Base-by-base conservation (phyloP, 2,797 vertebrate genomes). In the Sebastolobus alascanus region DNA sequence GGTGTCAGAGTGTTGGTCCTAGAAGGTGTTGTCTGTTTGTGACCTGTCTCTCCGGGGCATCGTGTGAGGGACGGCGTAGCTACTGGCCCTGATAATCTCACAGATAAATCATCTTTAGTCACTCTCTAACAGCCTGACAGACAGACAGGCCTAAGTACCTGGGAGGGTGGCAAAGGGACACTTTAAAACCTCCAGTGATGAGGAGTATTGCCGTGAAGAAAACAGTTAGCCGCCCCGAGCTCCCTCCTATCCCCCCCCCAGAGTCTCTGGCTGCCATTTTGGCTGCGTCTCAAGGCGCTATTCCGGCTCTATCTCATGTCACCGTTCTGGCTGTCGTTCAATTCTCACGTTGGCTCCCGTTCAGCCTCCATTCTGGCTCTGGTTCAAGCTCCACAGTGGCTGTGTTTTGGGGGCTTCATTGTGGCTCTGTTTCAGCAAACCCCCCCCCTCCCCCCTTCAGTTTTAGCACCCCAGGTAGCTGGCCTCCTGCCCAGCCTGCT, bases 391-490 rank as follows among this genome's bases (percentile, higher is more conserved):
- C 89, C 80, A 86, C 87, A 71, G 85, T 90, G 84, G 80, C 84
- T 90, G 84, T 89, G 90, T 93, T 94, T 93, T 46, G 75, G 91
- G 92, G 86, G 90, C 67, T 92, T 92, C 90, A 87, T 91, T 90
- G 93, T 95, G 94, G 94, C 92, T 93, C 84, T 74, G 88, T 91
- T 94, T 93, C 92, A 94, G 93, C 78, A 83, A 70, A 71, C 27
- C 63, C 60, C 76, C 64, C 83, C 68, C 14, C 75, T 58, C 25
- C 63, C 79, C 77, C 76, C 71, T 71, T 93, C 91, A 84, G 94
- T 94, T 93, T 93, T 90, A 88, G 94, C 92, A 93, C 94, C 93
- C 94, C 93, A 94, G 93, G 95, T 95, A 95, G 90, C 94, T 96
- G 95, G 95, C 94, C 93, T 89, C 90, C 93, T 90, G 93, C 93